phyloP scores from a whole-genome alignment of 2,113 vertebrate species.

The Anseranas semipalmata region DNA sequence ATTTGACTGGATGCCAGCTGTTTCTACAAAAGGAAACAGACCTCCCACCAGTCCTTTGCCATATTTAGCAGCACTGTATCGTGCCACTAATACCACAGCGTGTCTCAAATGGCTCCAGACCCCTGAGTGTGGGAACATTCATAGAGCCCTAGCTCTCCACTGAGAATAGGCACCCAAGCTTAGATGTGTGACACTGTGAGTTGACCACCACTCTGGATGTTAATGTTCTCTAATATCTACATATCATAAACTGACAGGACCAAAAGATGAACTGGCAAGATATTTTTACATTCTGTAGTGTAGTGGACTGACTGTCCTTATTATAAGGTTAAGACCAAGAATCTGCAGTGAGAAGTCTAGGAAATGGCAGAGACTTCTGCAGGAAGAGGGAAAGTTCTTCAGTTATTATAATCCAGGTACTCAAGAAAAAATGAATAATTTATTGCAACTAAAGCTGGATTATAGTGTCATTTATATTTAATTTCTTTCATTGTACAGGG shows the following conservation, averaged over 20 bases:
- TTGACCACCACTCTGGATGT: neutral
- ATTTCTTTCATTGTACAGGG: conserved; percentile 6
- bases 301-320: neutral
- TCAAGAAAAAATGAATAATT: conserved; percentile 23
- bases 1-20: neutral
- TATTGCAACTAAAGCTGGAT: neutral
- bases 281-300: neutral
- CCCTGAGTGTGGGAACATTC: neutral
- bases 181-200: fast-evolving
- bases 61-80: neutral
- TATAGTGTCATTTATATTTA: conserved; percentile 35
- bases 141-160: neutral
- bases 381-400: neutral
- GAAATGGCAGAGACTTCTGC: neutral
- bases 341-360: neutral
- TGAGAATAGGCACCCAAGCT: neutral
- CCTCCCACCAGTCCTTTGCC: neutral
- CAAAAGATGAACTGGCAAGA: conserved; percentile 20
- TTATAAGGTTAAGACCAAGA: neutral
- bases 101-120: neutral
- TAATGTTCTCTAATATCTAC: neutral
- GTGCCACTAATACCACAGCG: fast-evolving
- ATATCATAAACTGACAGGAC: neutral
- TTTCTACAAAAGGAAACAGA: neutral
- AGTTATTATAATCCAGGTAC: neutral